Base-by-base conservation (phyloP, 1,140 invertebrate genomes). In the Lamellibrachia luymesi region DNA sequence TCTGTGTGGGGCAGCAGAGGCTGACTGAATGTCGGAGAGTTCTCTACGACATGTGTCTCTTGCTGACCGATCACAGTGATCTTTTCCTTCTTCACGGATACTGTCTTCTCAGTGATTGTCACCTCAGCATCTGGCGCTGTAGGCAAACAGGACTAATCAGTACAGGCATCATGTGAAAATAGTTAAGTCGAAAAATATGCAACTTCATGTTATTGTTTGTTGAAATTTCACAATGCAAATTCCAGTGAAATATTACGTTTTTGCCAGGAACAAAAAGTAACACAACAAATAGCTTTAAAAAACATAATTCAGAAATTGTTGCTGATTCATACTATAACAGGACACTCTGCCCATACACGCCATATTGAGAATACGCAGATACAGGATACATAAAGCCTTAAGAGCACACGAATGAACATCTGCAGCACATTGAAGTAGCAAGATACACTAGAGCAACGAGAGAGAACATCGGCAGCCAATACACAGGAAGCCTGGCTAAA, bases 1-100 rank as follows among this genome's bases (percentile, higher is more conserved):
- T 95, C 94, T 6, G 94, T 94, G 17, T 94, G 92, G 27, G 95
- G 94, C 8, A 95, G 92, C 4, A 96, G 95, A 89, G 95, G 94
- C 93, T 94, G 93, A 2, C 94, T 94, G 93, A 96, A 96, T 51
- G 94, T 95, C 27, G 96, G 96, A 90, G 95, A 94, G 92, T 94
- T 95, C 91, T 96, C 95, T 8, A 95, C 93, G 6, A 92, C 94
- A 13, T 95, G 94, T 10, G 94, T 93, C 80, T 95, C 94, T n/a
- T 93, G 93, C 56, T 96, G 95, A 92, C 94, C 94, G 2, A 95
- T 94, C 17, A 95, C 92, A 4, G 93, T 93, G 25, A 95, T 95
- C 89, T 94, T 94, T 80, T 94, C 93, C 52, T 94, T 94, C 64
- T 93, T 93, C 7, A 94, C 92, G 2, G 94, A 94, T 1, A 94